Evolutionary conservation across 2,113 vertebrate genomes (phyloP).

Genomic region (Puffinus mauretanicus): DNA sequence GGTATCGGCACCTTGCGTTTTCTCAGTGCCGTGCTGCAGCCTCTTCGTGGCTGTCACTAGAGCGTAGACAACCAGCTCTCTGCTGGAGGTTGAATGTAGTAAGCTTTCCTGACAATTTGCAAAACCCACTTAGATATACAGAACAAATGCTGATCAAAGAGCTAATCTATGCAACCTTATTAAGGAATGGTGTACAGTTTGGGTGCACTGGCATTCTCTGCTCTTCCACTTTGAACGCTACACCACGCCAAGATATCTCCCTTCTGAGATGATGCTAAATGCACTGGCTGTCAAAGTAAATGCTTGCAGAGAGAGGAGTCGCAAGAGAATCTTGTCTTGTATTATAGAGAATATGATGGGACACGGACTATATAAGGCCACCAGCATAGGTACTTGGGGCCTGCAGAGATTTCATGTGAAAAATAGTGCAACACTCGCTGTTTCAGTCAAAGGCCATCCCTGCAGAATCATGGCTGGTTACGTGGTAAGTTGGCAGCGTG

Average conservation of each 20-base stretch:
- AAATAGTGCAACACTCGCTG: background rate
- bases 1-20: background rate
- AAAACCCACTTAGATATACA: background rate
- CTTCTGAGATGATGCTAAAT: background rate
- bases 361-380: background rate
- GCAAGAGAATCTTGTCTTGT: background rate
- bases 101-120: background rate
- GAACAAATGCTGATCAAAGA: background rate
- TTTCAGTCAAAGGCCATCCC: background rate
- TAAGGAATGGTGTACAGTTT: background rate
- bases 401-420: background rate
- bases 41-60: fast-evolving
- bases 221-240: background rate
- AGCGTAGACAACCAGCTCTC: fast-evolving
- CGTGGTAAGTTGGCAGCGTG: background rate
- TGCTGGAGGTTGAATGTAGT: background rate
- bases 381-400: background rate
- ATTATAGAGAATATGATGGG: background rate
- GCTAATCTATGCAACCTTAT: background rate
- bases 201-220: background rate
- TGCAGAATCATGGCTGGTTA: background rate
- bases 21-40: background rate
- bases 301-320: background rate
- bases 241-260: background rate
- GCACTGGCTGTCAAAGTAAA: background rate